A percentile compares a stretch with the other conserved stretches of the same genome.
phyloP scores from a whole-genome alignment of 2,888 invertebrate genomes.

The Dicycla oo region DNA sequence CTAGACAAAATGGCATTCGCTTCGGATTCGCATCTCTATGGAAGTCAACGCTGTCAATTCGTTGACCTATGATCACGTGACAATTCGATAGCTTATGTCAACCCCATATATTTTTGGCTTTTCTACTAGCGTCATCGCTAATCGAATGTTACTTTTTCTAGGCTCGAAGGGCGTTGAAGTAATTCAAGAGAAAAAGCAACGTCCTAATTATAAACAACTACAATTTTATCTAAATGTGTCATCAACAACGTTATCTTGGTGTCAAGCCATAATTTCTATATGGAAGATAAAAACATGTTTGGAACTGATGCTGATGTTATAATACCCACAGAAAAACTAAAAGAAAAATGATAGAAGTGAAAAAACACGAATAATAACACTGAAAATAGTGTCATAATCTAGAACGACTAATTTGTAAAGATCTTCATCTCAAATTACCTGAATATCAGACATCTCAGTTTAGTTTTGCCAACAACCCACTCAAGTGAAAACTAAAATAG shows the following conservation, averaged over 20 bases:
- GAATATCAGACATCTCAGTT: constrained; percentile 10
- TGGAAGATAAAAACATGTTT: neutral
- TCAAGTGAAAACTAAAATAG: constrained; percentile 50
- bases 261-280: constrained; percentile 7
- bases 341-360: neutral
- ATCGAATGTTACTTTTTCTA: too few relatives aligned
- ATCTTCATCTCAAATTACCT: neutral
- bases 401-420: constrained; percentile 6
- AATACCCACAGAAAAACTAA: neutral
- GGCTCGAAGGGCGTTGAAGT: too few relatives aligned
- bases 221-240: constrained; percentile 41
- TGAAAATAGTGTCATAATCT: neutral
- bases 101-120: too few relatives aligned
- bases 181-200: neutral
- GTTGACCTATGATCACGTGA: too few relatives aligned
- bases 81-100: too few relatives aligned
- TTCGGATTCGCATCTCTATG: too few relatives aligned
- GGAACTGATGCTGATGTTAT: neutral
- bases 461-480: constrained; percentile 25
- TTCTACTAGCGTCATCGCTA: too few relatives aligned
- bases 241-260: constrained; percentile 21
- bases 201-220: constrained; percentile 20
- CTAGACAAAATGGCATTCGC: too few relatives aligned
- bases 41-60: too few relatives aligned
- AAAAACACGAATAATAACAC: neutral